These are phyloP conservation scores for Elaphurus davidianus DNA, from an alignment of 2,113 vertebrate genomes.

Conservation along the genomic window DNA sequence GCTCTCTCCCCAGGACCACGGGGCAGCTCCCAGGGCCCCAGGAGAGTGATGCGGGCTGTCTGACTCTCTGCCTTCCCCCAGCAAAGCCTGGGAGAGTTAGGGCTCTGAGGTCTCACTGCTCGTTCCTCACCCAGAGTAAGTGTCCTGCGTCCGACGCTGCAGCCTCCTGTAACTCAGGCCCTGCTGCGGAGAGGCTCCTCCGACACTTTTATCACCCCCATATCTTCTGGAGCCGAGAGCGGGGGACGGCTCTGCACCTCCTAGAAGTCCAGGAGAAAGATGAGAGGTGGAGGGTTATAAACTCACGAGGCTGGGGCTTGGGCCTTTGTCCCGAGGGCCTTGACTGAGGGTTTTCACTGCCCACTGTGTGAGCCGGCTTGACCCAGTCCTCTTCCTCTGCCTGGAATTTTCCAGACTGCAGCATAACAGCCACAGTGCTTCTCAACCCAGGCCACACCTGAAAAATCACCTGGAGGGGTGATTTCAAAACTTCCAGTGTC, in stretches of 20 bases:
- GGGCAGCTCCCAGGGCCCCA: rapidly evolving
- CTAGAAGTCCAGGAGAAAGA: background rate
- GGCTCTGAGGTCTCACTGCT: background rate
- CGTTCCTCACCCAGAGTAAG: background rate
- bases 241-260: background rate
- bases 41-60: background rate
- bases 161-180: background rate
- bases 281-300: background rate
- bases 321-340: background rate
- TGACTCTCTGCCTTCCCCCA: background rate
- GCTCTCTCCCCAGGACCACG: background rate
- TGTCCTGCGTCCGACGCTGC: rapidly evolving
- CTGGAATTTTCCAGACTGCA: background rate
- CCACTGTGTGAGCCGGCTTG: too few relatives aligned
- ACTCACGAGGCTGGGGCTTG: background rate
- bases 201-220: background rate
- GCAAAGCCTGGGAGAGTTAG: background rate
- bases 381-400: background rate
- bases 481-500: background rate
- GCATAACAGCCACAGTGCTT: background rate
- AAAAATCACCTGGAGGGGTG: background rate
- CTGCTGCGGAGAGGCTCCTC: background rate
- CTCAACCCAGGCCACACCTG: background rate
- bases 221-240: background rate
- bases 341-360: rapidly evolving